Evolutionary conservation across 1,140 invertebrate species (phyloP), one percentile per base, ranked within the genome.

Genomic region (Neuroterus valhalla): DNA sequence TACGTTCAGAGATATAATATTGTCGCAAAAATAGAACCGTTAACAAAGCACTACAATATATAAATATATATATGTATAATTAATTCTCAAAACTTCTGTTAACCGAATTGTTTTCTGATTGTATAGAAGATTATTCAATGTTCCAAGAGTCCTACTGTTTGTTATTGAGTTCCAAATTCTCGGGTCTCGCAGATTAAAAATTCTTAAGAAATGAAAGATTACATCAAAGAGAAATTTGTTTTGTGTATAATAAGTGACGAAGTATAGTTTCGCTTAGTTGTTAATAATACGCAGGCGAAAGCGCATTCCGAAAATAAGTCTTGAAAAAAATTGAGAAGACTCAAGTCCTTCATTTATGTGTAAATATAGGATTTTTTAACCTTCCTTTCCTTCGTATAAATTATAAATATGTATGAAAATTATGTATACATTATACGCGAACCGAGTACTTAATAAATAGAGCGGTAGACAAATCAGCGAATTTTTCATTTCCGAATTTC

Each of bases 391-490:
- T 14, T 62, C 55, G 26, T 62, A 62, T 12, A 23, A 55, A 55
- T 31, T 55, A 55, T 55, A 55, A 55, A 55, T 55, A 62, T 62
- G 23, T 38, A 62, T 62, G 23, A 38, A 62, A 62, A 31, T 31
- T 21, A 50, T 50, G 48, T 50, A 50, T n/a, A 50, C 19, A 17
- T 62, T 62, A 26, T 26, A 62, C 21, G 55, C 55, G 55, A 62
- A 38, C 23, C 55, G 55, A 62, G 55, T 62, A 62, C 55, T 62
- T 62, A 62, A 62, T 62, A 62, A 62, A 62, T 62, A 62, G 55
- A 62, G 3, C 55, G 21, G 23, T 23, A 62, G 55, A 62, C 15
- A 31, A 62, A n/a, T 52, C 23, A 12, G 17, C 3, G 17, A 46
- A 15, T 17, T 48, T 50, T 19, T 15, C 19, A 50, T 50, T 50